Evolutionary conservation across 1,140 invertebrate genomes (phyloP), one percentile per base, ranked within the genome.

Genomic region (Uloborus diversus): DNA sequence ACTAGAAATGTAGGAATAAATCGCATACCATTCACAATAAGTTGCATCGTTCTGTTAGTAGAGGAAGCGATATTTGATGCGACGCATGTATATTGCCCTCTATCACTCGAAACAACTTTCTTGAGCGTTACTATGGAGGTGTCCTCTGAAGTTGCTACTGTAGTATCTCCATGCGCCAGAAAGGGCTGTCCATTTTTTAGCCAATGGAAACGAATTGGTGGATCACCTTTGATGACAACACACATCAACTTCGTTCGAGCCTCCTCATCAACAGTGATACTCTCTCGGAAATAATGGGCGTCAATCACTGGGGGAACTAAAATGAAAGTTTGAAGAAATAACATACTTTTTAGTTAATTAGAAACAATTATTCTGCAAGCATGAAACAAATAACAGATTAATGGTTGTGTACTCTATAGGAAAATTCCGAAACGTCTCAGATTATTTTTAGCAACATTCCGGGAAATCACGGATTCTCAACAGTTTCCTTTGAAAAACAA

Each of bases 201-300:
- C 92, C 92, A 94, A 86, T 90, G 89, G 85, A 94, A 91, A 82
- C 90, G 89, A 32, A 94, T 86, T 0, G 94, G 94, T 81, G 91
- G 90, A 87, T 93, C 92, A 82, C 93, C 93, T 83, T 91, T 90
- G 86, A 92, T 93, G 83, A 95, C 93, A 83, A 93, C 92, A 88
- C 94, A 96, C 65, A 79, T 69, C 1, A 79, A 30, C n/a, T 79
- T 79, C 1, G 53, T 69, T 7, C 76, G 27, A 1, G 64, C 33
- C 4, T 79, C 76, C 23, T 79, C 76, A 23, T 79, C 76, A 11
- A 61, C 76, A 2, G 76, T 79, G 23, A 79, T 79, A 20, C 76
- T 79, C 28, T 79, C 76, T 4, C 65, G 35, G 49, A 68, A 79
- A 20, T 79, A 79, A 4, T 61, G 51, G 3, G 76, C n/a, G 20